A percentile compares a stretch with the other conserved stretches of the same genome.
Evolutionary conservation across 35 echinoderm and acorn worm genomes (phyloP).

Genomic region (Apostichopus californicus): DNA sequence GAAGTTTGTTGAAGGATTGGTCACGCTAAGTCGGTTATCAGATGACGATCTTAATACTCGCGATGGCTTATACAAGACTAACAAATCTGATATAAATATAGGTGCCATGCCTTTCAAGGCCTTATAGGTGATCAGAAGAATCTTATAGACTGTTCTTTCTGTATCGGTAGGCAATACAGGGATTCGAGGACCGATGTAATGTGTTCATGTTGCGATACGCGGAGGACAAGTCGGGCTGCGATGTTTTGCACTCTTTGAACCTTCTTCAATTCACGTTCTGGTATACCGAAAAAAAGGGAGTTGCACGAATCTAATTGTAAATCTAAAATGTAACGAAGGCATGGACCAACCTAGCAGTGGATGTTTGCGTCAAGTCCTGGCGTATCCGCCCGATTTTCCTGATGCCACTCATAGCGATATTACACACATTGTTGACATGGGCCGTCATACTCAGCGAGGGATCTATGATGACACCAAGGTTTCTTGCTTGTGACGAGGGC

Average conservation of each 20-base stretch:
- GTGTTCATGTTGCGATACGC: conserved; percentile 22
- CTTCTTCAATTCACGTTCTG: conserved; percentile 9
- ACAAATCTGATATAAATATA: not conserved
- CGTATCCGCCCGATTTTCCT: conserved; percentile 32
- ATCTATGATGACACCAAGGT: conserved; percentile 30
- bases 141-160: conserved; percentile 21
- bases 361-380: not conserved
- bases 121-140: not conserved
- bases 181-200: conserved; percentile 23
- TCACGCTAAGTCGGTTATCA: not conserved
- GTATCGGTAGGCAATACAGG: conserved; percentile 19
- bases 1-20: not conserved
- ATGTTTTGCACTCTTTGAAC: conserved; percentile 35
- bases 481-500: conserved; percentile 11
- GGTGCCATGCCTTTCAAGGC: not conserved
- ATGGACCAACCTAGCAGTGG: conserved; percentile 40
- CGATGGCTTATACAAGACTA: not conserved
- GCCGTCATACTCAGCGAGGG: not conserved
- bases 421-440: conserved; percentile 40
- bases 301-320: conserved; percentile 43
- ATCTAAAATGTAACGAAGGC: conserved; percentile 17
- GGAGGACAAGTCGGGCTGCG: conserved; percentile 43
- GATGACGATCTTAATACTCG: not conserved
- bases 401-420: not conserved
- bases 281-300: conserved; percentile 33